These are phyloP conservation scores for Rhinogobio ventralis DNA, from an alignment of 2,797 vertebrate species.

Conservation along the genomic window DNA sequence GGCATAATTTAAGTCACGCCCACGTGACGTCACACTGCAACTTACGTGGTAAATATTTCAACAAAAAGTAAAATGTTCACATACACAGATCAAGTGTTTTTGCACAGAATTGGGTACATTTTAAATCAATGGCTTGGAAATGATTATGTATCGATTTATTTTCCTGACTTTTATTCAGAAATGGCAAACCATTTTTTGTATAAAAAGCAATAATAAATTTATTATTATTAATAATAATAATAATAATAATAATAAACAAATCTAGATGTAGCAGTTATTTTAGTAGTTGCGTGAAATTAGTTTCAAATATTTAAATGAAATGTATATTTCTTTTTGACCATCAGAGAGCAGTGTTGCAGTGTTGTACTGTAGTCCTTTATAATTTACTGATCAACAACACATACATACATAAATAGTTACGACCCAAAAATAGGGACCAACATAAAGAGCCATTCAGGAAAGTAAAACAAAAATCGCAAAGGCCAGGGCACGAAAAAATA, in stretches of 20 bases:
- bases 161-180: not conserved
- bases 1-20: not conserved
- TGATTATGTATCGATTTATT: not conserved
- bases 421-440: too few species aligned
- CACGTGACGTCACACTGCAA: not conserved
- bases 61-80: not conserved
- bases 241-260: not conserved
- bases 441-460: too few species aligned
- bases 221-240: too few species aligned
- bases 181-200: not conserved
- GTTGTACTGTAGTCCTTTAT: not conserved
- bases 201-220: too few species aligned
- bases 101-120: not conserved
- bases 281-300: not conserved
- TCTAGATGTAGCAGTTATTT: not conserved
- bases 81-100: not conserved
- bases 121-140: not conserved
- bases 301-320: not conserved
- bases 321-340: not conserved
- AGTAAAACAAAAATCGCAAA: too few species aligned
- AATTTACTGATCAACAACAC: not conserved
- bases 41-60: accelerated
- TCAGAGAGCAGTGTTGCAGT: slow-evolving; percentile 28
- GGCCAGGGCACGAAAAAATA: too few species aligned
- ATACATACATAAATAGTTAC: not conserved